Evolutionary conservation across 1,140 invertebrate species (phyloP), one percentile per base, ranked within the genome.

Genomic region (Sinella curviseta): DNA sequence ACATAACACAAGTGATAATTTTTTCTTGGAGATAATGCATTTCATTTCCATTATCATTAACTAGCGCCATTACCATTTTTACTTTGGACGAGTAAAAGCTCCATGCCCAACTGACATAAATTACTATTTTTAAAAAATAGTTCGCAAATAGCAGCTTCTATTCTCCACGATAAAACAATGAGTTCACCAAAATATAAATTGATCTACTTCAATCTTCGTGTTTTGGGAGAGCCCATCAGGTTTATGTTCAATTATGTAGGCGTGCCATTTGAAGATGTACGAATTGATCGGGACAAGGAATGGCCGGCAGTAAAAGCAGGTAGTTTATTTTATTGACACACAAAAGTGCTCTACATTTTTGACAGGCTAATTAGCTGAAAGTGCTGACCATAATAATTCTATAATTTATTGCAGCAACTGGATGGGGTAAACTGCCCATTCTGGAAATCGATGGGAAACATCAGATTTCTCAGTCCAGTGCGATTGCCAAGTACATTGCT

Each of bases 221-320:
- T 76, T 33, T 55, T 82, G 31, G 81, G 36, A 8, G 81, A 82
- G 74, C 79, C 81, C n/a, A 82, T 80, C 35, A 77, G 79, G 24
- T 80, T 65, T 77, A 3, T 77, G 3, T 48, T 36, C 16, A 75
- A 75, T 48, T 48, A 75, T 48, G 87, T 88, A 2, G 89, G 88
- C 24, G 85, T 89, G 1, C 85, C 88, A 1, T 93, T 90, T 84
- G 89, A 92, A 80, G 92, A 93, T 83, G 82, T 87, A 26, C 86
- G 89, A 16, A 79, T 90, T 12, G 86, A 89, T 3, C 34, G 81
- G 0, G 87, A 88, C 39, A 54, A 55, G 3, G 85, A 89, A 28
- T 93, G 91, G 91, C 89, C 90, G 0, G 88, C 89, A 84, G 79
- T 89, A 3, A 90, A 90, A 82, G 88, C 88, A 85, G 86, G 89